These are phyloP conservation scores for Botia almorhae DNA, from an alignment of 2,797 vertebrate genomes.

Conservation along the genomic window DNA sequence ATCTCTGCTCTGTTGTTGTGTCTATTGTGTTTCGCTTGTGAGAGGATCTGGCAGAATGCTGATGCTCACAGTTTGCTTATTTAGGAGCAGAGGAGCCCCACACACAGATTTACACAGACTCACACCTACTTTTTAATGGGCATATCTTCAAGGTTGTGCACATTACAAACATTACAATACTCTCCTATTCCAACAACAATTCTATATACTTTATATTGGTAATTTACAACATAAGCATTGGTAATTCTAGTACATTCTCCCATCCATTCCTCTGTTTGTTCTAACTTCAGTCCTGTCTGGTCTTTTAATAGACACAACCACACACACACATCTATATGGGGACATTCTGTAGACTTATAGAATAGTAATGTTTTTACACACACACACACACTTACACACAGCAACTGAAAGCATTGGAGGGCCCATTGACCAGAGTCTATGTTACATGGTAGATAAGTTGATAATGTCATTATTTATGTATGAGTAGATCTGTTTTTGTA, in stretches of 20 bases:
- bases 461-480: slow-evolving; percentile 64
- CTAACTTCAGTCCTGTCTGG: neutral
- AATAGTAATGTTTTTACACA: slow-evolving; percentile 4
- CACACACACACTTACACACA: slow-evolving; percentile 18
- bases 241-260: neutral
- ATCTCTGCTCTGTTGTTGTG: slow-evolving; percentile 71
- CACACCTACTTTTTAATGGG: neutral
- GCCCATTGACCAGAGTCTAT: neutral
- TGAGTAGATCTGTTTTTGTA: slow-evolving; percentile 56
- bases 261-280: neutral
- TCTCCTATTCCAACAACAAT: too few relatives aligned
- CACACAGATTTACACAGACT: slow-evolving; percentile 30
- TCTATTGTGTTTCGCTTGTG: slow-evolving; percentile 73
- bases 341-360: neutral
- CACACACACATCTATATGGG: slow-evolving; percentile 27
- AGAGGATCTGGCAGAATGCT: slow-evolving; percentile 74
- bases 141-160: too few relatives aligned
- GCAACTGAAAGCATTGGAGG: neutral
- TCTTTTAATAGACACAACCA: neutral
- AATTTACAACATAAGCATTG: too few relatives aligned
- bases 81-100: slow-evolving; percentile 32
- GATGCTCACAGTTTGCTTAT: slow-evolving; percentile 69
- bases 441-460: slow-evolving; percentile 50
- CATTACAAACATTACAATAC: too few relatives aligned
- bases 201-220: too few relatives aligned